Base-by-base conservation (phyloP, 2,797 vertebrate genomes). In the Distichodus sexfasciatus region DNA sequence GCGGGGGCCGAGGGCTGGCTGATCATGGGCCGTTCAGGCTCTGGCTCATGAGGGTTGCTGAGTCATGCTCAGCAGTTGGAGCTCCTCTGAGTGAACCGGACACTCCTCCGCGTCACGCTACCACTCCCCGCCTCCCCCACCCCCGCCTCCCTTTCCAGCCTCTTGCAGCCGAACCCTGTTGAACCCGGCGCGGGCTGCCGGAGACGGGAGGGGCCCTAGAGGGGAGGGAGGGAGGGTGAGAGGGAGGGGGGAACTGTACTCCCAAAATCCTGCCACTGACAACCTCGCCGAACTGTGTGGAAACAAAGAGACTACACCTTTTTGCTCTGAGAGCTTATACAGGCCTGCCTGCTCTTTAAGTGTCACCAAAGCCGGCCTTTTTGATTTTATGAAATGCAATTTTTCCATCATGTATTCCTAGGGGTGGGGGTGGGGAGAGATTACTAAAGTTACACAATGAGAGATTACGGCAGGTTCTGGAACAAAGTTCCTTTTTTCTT, bases 401-500 rank as follows among this genome's bases (percentile, higher is more conserved):
- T 58, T 73, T 38, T 41, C 57, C 72, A 46, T 68, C 31, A 62
- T 71, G 8, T 63, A 68, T 77, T 70, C n/a, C n/a, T n/a, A 72
- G 76, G 36, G 12, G 66, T 60, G 68, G 63, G 38, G 72, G 62
- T 43, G 75, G 67, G 80, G 73, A 79, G 73, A 70, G 44, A 73
- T 76, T 82, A 77, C 78, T 75, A 77, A 75, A 83, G 85, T 90
- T 87, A 76, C 85, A 86, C 83, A 87, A 89, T 85, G 85, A 87
- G 84, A 90, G 86, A 88, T 90, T 89, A 89, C 86, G 84, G 86
- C 83, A 82, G 85, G 88, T 72, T 89, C 84, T 83, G 86, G 88
- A 91, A 89, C 90, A 90, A 87, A 88, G 87, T 90, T 88, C 86
- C 84, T 89, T 89, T 85, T 87, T 75, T 73, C 85, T 87, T 84